Conservation (phyloP, 2,888 invertebrate species). For the Apocheima hispidaria region DNA sequence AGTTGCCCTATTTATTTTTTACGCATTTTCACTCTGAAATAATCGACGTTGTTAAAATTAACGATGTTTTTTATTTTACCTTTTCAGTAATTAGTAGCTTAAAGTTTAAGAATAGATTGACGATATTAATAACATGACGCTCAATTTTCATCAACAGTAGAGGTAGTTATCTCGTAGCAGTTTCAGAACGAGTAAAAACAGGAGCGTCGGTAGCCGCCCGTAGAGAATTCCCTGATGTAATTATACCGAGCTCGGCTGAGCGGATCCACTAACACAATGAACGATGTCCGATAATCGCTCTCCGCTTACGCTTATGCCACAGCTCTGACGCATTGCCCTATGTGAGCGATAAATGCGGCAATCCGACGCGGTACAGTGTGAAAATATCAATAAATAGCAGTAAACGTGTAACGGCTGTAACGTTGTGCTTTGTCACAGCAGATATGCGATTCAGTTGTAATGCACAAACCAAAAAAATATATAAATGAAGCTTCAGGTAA, state of each 20-base stretch:
- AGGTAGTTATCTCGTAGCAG: slow-evolving; percentile 43
- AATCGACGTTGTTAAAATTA: slow-evolving; percentile 9
- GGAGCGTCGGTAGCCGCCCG: slow-evolving; percentile 53
- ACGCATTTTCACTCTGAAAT: slow-evolving; percentile 12
- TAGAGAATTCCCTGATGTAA: slow-evolving; percentile 81
- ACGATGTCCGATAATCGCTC: slow-evolving; percentile 68
- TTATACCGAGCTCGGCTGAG: slow-evolving; percentile 72
- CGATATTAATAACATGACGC: slow-evolving; percentile 26
- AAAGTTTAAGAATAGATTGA: slow-evolving; percentile 16
- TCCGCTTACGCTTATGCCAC: slow-evolving; percentile 43
- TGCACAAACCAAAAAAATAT: too few relatives aligned
- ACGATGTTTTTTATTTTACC: not conserved
- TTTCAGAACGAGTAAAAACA: slow-evolving; percentile 65
- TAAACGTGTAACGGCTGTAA: too few relatives aligned
- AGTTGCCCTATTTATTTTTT: slow-evolving; percentile 54
- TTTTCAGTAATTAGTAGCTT: not conserved
- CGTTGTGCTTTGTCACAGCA: too few relatives aligned
- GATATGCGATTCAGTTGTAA: too few relatives aligned
- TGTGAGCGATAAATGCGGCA: not conserved
- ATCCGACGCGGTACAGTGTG: not conserved
- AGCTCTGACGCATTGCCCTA: not conserved
- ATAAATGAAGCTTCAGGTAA: too few relatives aligned
- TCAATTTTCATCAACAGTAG: slow-evolving; percentile 32
- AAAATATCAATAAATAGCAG: too few relatives aligned
- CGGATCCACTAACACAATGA: slow-evolving; percentile 77